Base-by-base conservation (phyloP, 2,888 invertebrate species). In the Tetanocera ferruginea region DNA sequence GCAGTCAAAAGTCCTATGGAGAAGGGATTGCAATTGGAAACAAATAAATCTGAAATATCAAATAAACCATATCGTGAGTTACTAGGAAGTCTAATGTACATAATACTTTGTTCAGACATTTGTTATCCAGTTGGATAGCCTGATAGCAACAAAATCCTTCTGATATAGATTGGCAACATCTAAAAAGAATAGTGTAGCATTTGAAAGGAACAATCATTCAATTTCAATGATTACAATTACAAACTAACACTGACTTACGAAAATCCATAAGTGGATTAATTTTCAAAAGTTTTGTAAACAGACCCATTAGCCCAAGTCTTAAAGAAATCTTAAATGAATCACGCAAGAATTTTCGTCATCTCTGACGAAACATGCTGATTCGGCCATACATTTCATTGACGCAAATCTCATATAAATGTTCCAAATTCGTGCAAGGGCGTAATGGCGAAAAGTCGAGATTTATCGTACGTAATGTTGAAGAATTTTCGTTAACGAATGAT, bases 351-450 rank as follows among this genome's bases (percentile, higher is more conserved):
- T n/a, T n/a, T n/a, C n/a, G n/a, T n/a, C n/a, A n/a, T n/a, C n/a
- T n/a, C n/a, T n/a, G n/a, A 55, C 51, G 14, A 74, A 78, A 11
- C 69, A 77, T 14, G 67, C 73, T 37, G 73, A 57, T 19, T 67
- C 74, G 25, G 23, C 49, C 17, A 70, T 52, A 34, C 69, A 67
- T 5, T 69, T 69, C 1, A 34, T 28, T 0, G 62, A 74, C 67
- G 74, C 78, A 6, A 34, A 78, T 34, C 69, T 60, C 23, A 23
- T 73, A 2, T 60, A 67, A 17, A 55, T 77, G 19, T 73, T 66
- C 34, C 17, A 23, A 43, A 51, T 69, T 34, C 34, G 43, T 6
- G 25, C 67, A 23, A 57, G 66, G 17, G 73, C 67, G 1, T 57
- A 66, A 23, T 77, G 66, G 77, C 14, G 49, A 19, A 51, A 23